A percentile compares a stretch with the other conserved stretches of the same genome.
Conservation (phyloP, 2,888 invertebrate genomes). For the Eupsilia transversa region DNA sequence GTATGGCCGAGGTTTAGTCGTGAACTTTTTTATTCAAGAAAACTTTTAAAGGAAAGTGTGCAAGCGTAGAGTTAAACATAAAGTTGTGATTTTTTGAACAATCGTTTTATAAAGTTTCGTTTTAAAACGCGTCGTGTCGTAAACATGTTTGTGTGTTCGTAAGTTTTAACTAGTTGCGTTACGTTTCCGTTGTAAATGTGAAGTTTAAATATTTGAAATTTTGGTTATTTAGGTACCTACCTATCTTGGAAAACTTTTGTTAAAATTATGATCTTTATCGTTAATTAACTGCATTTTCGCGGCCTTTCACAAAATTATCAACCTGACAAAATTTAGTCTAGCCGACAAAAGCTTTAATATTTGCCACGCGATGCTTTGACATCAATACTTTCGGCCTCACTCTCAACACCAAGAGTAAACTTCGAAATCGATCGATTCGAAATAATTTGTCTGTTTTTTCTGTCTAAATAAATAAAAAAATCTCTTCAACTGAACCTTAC, state of each 20-base stretch:
- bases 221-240: constrained; percentile 15
- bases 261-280: constrained; percentile 15
- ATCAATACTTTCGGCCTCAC: constrained; percentile 9
- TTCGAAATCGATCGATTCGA: background rate
- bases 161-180: constrained; percentile 54
- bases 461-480: background rate
- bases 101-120: constrained; percentile 68
- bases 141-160: constrained; percentile 60
- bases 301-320: constrained; percentile 33
- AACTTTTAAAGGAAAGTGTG: constrained; percentile 75
- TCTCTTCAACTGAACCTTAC: background rate
- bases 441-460: background rate
- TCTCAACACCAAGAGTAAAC: background rate
- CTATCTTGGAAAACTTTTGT: constrained; percentile 12
- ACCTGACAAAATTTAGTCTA: constrained; percentile 25
- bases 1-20: constrained; percentile 59
- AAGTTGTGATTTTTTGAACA: constrained; percentile 71
- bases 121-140: constrained; percentile 51
- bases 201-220: constrained; percentile 56
- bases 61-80: constrained; percentile 64
- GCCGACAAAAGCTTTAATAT: constrained; percentile 52
- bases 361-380: constrained; percentile 26
- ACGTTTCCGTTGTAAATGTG: constrained; percentile 56
- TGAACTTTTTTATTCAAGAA: constrained; percentile 45
- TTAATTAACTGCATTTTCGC: constrained; percentile 20